phyloP scores from a whole-genome alignment of 2,888 invertebrate species.

The Caenorhabditis sp. region DNA sequence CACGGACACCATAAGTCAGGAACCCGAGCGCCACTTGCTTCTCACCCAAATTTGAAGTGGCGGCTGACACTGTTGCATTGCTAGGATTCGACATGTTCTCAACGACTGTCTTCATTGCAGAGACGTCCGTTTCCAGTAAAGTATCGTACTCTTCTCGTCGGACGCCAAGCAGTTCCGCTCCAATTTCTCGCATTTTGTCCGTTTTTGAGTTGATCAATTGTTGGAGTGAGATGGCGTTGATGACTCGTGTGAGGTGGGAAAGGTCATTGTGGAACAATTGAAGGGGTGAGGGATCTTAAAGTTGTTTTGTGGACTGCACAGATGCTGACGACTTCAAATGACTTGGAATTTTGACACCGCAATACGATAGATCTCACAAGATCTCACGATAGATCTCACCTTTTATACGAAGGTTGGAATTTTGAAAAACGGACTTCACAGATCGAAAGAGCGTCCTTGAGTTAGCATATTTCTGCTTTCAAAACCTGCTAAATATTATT shows the following conservation, averaged over 20 bases:
- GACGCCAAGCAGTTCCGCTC: background rate
- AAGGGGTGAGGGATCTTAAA: background rate
- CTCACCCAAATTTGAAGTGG: background rate
- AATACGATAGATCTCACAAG: no score
- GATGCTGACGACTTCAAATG: no score
- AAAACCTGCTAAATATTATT: no score
- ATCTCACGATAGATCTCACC: no score
- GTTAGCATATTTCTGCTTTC: no score
- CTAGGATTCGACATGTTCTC: background rate
- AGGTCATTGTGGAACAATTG: background rate
- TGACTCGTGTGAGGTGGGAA: slow-evolving; percentile 3
- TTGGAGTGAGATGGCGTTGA: slow-evolving; percentile 8
- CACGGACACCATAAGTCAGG: background rate
- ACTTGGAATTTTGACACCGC: no score
- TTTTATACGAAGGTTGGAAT: no score
- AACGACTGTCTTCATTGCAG: background rate
- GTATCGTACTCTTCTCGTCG: background rate
- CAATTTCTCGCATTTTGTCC: background rate
- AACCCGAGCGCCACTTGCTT: background rate
- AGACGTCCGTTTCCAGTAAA: background rate
- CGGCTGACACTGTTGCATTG: background rate
- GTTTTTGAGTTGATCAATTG: background rate
- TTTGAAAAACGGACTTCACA: no score
- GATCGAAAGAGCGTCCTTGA: no score
- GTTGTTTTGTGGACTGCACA: no score